Base-by-base conservation (phyloP, 2,797 vertebrate genomes). In the Taenioides sp. region DNA sequence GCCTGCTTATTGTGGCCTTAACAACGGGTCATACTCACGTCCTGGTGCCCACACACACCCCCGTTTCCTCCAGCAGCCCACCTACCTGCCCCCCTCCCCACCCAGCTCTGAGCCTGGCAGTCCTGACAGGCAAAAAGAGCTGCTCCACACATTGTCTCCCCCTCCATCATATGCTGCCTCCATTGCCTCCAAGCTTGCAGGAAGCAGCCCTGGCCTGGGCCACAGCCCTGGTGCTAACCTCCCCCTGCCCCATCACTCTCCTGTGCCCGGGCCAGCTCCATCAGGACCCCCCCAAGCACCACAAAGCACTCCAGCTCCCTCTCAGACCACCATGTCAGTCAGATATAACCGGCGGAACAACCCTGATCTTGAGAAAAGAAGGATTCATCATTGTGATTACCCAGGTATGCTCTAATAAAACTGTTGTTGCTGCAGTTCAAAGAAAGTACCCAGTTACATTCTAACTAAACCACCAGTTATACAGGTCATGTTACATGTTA, bases 381-480 rank as follows among this genome's bases (percentile, higher is more conserved):
- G 98, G 62, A 98, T 99, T 88, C 98, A 99, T 88, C 97, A 97
- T 95, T 99, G 98, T 92, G 97, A 98, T 89, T 99, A 98, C 69
- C 96, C 95, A 78, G 98, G 98, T 99, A 91, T 81, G 88, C 88
- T 43, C 47, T n/a, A 40, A 14, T 25, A 31, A 70, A 68, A 2
- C 43, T 69, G 23, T 65, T 5, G 14, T 47, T 4, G 14, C 5
- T 34, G 5, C 12, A 17, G 23, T 58, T 20, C 28, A 61, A 31
- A 5, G 0, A 61, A 34, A 47, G 43, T 47, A 16, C 43, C 43
- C 4, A 11, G 28, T 31, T 7, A 61, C 23, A 58, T 58, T 27
- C 25, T 25, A 58, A 27, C 7, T 54, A 10, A 54, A 22, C 20
- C 9, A 22, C 55, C 23, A 23, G 55, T 58, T 47, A 16, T 47